These are phyloP conservation scores for Pitta sordida DNA, from an alignment of 2,113 vertebrate species.

Conservation along the genomic window DNA sequence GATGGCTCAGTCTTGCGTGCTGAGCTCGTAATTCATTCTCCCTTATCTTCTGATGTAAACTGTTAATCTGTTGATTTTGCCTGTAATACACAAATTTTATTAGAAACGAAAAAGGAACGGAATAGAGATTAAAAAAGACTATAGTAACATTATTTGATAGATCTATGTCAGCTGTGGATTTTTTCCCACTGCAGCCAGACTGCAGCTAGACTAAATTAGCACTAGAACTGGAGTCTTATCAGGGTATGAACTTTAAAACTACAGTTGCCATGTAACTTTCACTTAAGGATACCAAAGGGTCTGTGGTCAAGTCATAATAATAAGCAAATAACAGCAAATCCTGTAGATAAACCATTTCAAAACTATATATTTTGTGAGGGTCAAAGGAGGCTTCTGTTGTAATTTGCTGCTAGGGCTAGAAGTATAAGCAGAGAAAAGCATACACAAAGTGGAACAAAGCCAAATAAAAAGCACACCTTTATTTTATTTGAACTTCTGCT, in stretches of 20 bases:
- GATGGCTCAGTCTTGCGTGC: constrained; percentile 83
- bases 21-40: constrained; percentile 88
- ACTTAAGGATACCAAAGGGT: neutral
- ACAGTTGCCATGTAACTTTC: neutral
- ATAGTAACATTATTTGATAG: too few relatives aligned
- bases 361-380: neutral
- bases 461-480: neutral
- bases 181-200: neutral
- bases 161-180: neutral
- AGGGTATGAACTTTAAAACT: neutral
- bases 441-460: neutral
- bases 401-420: neutral
- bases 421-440: neutral
- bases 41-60: constrained; percentile 87
- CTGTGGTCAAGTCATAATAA: neutral
- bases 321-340: neutral
- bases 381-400: neutral
- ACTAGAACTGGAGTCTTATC: neutral
- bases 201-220: neutral
- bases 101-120: neutral
- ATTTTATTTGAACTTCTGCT: neutral
- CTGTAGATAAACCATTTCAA: neutral
- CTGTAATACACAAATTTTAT: constrained; percentile 72
- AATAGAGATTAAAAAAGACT: neutral
- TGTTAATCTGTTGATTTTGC: constrained; percentile 92